Evolutionary conservation across 2,797 vertebrate genomes (phyloP).

Genomic region (Melanotaenia trifasciata): DNA sequence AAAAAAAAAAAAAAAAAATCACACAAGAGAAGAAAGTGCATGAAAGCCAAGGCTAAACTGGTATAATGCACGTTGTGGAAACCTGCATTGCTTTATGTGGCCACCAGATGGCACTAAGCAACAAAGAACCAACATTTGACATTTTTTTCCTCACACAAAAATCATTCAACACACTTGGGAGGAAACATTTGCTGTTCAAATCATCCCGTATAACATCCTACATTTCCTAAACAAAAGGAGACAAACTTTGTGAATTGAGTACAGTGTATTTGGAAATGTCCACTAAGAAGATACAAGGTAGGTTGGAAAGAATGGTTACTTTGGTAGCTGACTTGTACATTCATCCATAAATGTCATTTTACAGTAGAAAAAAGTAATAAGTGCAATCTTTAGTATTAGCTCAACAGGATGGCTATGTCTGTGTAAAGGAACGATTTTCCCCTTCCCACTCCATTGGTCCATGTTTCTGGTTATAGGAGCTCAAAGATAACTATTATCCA

Average conservation of each 20-base stretch:
- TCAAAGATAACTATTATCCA: conserved; percentile 23
- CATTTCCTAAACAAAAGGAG: not conserved
- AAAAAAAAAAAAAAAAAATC: conserved; percentile 39
- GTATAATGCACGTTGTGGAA: not conserved
- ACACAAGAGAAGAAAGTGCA: conserved; percentile 52
- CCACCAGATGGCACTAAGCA: conserved; percentile 63
- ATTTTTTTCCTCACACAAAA: not conserved
- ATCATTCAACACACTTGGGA: not conserved
- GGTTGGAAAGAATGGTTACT: conserved; percentile 50
- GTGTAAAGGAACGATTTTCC: conserved; percentile 11
- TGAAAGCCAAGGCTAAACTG: conserved; percentile 3
- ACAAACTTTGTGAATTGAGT: not conserved
- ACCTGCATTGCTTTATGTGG: conserved; percentile 38
- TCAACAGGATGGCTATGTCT: conserved; percentile 40
- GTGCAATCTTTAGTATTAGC: conserved; percentile 74
- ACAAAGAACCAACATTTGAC: conserved; percentile 35
- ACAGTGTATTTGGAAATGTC: conserved; percentile 22
- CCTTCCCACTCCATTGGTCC: conserved; percentile 14
- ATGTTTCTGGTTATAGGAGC: conserved; percentile 14
- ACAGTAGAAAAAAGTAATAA: conserved; percentile 70
- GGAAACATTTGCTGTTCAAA: not conserved
- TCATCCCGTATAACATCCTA: conserved; percentile 2
- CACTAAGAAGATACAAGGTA: conserved; percentile 25
- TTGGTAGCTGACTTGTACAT: conserved; percentile 74
- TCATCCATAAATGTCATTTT: conserved; percentile 56